Evolutionary conservation across 2,888 invertebrate species (phyloP), one percentile per base, ranked within the genome.

Genomic region (Brachynemurus nebulosus): DNA sequence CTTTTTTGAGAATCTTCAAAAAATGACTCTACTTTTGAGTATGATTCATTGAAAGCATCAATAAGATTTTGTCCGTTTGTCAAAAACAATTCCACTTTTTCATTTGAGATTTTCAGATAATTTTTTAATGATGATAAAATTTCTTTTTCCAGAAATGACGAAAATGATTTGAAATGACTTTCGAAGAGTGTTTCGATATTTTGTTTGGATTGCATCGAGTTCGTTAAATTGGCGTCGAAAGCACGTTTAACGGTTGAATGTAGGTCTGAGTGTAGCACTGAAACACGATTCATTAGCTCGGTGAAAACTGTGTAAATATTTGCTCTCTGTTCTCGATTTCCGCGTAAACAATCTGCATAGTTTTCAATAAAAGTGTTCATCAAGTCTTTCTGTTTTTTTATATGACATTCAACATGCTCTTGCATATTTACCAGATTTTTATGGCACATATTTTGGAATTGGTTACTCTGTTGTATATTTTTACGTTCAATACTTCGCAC

Each of bases 401-500:
- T 20, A 11, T 12, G 27, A n/a, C 4, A 4, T 8, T 34, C n/a
- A 18, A 42, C 23, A 7, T 21, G 16, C 8, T 19, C 14, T 5
- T 35, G 11, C 8, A 42, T 42, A 4, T 19, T 14, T 20, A n/a
- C 11, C 1, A 42, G 1, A 35, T 25, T 21, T 20, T 17, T 12
- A 9, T 35, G 12, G 23, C 19, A 42, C 8, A n/a, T 9, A 20
- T 42, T 12, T 7, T 35, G 34, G 18, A 42, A 42, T 14, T 14
- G 8, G 7, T 17, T 11, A n/a, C 17, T 23, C 12, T 34, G 16
- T 1, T 20, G 9, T 1, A 7, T 6, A 16, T 42, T 42, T 21
- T 42, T 35, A 3, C 12, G 1, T 42, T 44, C 44, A 4, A 44
- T 38, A 7, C 14, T 23, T 30, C 30, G 23, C 2, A 34, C 20